Base-by-base conservation (phyloP, 2,113 vertebrate species). In the Neopipo cinnamomea region DNA sequence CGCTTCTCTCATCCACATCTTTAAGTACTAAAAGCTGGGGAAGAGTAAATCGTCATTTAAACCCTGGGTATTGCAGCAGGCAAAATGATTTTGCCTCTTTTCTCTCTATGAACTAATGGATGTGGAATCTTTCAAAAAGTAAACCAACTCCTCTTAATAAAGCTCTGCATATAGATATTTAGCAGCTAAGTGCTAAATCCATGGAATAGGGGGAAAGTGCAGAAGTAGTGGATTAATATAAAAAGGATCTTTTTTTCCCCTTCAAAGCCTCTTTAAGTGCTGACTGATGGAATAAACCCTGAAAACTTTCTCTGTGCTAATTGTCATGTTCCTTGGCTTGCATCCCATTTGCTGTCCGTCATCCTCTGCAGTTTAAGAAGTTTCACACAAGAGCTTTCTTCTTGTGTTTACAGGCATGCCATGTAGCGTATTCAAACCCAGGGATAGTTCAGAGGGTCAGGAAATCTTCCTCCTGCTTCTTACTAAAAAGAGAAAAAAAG, bases 271-370 rank as follows among this genome's bases (percentile, higher is more conserved):
- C 94, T 88, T 95, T 97, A 97, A 97, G 89, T 97, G 95, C 94
- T 97, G 95, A 97, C 93, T 95, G 94, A 89, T 83, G 94, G 95
- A 97, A 97, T 96, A 96, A 97, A 95, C 89, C 94, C 94, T 94
- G 92, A 59, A 97, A 97, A 97, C 93, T 96, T 97, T 95, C 76
- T 93, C 68, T 91, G 76, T 95, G 92, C 95, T 96, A 96, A 93
- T 96, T 97, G 85, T 96, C 84, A 47, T 95, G 79, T 96, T 92
- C 83, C 91, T 96, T 95, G 95, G 93, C 93, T 96, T 89, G 79
- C 85, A 49, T 91, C 87, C 95, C 89, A 88, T 93, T 93, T 87
- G 79, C 93, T 80, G 87, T 82, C 91, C 8, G 0, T 96, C 93
- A 97, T 92, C 83, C 88, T 91, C 77, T 89, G 78, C 95, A 92